Conservation (phyloP, 1,140 invertebrate genomes). For the Asbolus verrucosus region DNA sequence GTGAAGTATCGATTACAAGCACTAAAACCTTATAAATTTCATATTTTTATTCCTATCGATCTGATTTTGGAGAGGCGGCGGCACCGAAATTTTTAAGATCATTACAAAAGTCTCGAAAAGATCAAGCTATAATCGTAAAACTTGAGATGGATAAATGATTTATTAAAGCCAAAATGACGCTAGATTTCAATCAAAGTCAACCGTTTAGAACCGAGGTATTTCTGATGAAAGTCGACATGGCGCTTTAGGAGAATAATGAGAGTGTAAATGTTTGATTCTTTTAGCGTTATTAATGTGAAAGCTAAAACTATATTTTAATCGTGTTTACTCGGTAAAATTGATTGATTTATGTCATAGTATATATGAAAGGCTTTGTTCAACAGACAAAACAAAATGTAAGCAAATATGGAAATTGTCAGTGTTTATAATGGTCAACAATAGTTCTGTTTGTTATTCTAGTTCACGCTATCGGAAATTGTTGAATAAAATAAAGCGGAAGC, state of each 20-base stretch:
- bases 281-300: neutral
- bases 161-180: conserved; percentile 11
- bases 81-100: neutral
- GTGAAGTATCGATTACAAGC: no score
- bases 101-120: conserved; percentile 11
- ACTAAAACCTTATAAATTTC: no score
- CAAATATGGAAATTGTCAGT: conserved; percentile 2
- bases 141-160: conserved; percentile 16
- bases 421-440: conserved; percentile 18
- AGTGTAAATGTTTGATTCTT: neutral
- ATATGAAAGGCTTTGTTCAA: conserved; percentile 1
- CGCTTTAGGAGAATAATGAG: conserved; percentile 9
- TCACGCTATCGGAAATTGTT: neutral
- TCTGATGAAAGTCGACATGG: neutral
- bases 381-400: conserved; percentile 22
- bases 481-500: neutral
- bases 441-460: conserved; percentile 26
- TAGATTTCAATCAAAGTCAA: conserved; percentile 4
- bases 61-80: neutral
- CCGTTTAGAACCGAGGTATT: no score
- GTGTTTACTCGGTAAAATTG: conserved; percentile 16
- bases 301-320: conserved; percentile 11
- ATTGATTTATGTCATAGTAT: neutral
- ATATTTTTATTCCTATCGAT: no score
- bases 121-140: conserved; percentile 14